Evolutionary conservation across 2,113 vertebrate species (phyloP).

Genomic region (Bufo bufo): DNA sequence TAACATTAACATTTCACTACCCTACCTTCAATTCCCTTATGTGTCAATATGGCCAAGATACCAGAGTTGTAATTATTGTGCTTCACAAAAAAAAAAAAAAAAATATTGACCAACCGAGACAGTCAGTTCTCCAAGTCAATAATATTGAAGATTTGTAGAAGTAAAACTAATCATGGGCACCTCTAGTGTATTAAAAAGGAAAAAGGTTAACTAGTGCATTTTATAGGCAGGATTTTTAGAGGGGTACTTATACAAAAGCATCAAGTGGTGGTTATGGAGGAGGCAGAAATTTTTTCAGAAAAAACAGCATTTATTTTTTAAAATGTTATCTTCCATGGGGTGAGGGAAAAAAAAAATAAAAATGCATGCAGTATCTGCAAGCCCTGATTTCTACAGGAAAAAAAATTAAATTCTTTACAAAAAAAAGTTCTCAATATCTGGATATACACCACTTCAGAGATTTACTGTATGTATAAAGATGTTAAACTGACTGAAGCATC

Average conservation of each 20-base stretch:
- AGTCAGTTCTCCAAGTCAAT: too few relatives aligned
- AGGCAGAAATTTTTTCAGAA: background rate
- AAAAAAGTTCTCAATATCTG: background rate
- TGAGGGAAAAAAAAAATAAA: background rate
- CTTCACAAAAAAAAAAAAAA: too few relatives aligned
- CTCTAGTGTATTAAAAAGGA: background rate
- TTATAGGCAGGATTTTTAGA: background rate
- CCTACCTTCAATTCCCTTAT: too few relatives aligned
- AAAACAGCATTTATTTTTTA: background rate
- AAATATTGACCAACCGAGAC: too few relatives aligned
- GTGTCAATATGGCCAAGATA: too few relatives aligned
- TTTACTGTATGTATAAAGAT: background rate
- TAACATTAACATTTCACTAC: too few relatives aligned
- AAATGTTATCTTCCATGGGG: background rate
- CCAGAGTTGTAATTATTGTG: too few relatives aligned
- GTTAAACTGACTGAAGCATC: background rate
- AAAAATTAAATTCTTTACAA: background rate
- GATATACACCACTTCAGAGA: background rate
- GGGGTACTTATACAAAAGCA: background rate
- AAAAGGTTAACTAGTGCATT: background rate
- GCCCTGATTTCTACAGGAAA: background rate
- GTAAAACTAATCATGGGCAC: too few relatives aligned
- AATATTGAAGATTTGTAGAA: too few relatives aligned
- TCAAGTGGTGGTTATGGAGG: background rate
- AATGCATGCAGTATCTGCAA: slow-evolving; percentile 1